A percentile compares a stretch with the other conserved stretches of the same genome.
Evolutionary conservation across 2,797 vertebrate genomes (phyloP).

Genomic region (Crocidura indochinensis): DNA sequence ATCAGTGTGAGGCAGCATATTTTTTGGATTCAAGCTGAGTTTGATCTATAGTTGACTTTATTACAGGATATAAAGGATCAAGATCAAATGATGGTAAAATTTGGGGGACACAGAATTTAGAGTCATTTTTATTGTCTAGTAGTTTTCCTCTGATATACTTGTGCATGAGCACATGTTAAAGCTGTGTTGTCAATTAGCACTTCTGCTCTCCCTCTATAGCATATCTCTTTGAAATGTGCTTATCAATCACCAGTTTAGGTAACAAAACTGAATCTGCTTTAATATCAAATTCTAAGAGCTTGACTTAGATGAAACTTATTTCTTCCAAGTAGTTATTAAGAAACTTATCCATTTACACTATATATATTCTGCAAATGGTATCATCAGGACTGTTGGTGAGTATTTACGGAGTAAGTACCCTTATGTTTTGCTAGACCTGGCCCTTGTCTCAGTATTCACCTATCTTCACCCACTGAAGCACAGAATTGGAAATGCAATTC

Average conservation of each 20-base stretch:
- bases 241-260: conserved; percentile 58
- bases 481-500: conserved; percentile 47
- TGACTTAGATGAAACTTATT: conserved; percentile 62
- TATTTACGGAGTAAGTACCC: neutral
- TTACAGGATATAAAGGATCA: conserved; percentile 60
- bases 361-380: neutral
- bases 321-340: conserved; percentile 27
- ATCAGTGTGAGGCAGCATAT: conserved; percentile 71
- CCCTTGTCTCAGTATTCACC: conserved; percentile 8
- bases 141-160: conserved; percentile 33
- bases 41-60: conserved; percentile 71
- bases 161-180: conserved; percentile 47
- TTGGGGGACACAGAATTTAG: neutral
- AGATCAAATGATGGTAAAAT: conserved; percentile 70
- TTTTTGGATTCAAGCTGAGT: conserved; percentile 70
- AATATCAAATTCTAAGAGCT: conserved; percentile 61
- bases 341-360: neutral
- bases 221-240: conserved; percentile 57
- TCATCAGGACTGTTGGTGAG: neutral
- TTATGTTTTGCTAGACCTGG: conserved; percentile 12
- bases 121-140: conserved; percentile 65
- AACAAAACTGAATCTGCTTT: conserved; percentile 65
- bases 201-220: conserved; percentile 16
- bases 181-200: conserved; percentile 50
- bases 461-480: conserved; percentile 9